Evolutionary conservation across 2,888 invertebrate genomes (phyloP).

Genomic region (Orthosia gothica): DNA sequence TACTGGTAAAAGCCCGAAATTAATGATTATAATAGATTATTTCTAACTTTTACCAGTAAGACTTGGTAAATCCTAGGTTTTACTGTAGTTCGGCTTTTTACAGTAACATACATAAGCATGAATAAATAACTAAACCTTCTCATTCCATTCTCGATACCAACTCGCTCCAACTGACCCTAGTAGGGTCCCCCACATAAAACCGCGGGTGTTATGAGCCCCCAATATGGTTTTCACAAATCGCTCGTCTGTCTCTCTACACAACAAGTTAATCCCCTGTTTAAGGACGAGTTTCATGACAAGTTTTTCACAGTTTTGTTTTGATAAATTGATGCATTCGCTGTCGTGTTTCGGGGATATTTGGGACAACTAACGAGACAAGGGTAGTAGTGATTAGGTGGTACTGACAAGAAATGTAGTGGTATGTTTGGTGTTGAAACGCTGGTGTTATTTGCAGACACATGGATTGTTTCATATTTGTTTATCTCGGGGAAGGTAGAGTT

Average conservation of each 20-base stretch:
- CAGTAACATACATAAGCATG: too few species aligned
- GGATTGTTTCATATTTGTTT: too few species aligned
- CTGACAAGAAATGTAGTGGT: neutral
- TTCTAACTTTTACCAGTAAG: too few species aligned
- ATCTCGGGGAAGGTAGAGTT: too few species aligned
- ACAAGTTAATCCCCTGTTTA: constrained; percentile 66
- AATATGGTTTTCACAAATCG: constrained; percentile 67
- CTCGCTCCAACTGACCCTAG: constrained; percentile 3
- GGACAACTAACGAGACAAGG: constrained; percentile 6
- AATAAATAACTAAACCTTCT: too few species aligned
- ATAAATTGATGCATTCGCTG: constrained; percentile 46
- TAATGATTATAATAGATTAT: too few species aligned
- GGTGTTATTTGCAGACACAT: neutral
- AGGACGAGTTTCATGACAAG: constrained; percentile 39
- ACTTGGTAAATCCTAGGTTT: too few species aligned
- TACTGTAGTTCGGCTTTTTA: too few species aligned
- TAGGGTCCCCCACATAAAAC: constrained; percentile 49
- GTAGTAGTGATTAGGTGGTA: neutral
- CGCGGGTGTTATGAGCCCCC: constrained; percentile 61
- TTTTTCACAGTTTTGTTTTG: constrained; percentile 53
- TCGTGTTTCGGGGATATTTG: constrained; percentile 7
- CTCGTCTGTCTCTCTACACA: constrained; percentile 61
- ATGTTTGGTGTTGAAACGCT: neutral
- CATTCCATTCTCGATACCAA: constrained; percentile 20
- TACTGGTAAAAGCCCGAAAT: too few species aligned